Evolutionary conservation across 2,797 vertebrate genomes (phyloP), one percentile per base, ranked within the genome.

Genomic region (Pteropus rufus): DNA sequence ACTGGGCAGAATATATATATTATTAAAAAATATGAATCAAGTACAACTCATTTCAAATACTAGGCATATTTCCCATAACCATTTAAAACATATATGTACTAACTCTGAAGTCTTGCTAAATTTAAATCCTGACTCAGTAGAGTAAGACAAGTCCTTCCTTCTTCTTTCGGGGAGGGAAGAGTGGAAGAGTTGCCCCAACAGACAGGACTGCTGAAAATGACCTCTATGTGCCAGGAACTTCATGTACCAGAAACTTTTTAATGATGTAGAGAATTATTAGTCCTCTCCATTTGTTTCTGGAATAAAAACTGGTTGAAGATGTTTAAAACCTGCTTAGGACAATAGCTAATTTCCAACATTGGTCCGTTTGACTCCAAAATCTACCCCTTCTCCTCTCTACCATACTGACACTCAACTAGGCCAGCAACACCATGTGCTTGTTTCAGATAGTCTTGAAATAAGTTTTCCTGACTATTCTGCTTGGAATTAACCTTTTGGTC

Each of bases 61-160:
- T 91, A 90, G 67, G 31, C 54, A 93, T 34, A 83, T 34, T 87
- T 96, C 86, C 49, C 82, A 96, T 62, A 92, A 93, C 93, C 85
- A 90, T n/a, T 91, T 69, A 93, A 81, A 94, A 94, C 86, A 79
- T 82, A 23, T 83, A 88, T 21, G 8, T 69, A 93, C 39, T 46
- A 31, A 80, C 24, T 49, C 39, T 86, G 54, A 79, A 73, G 75
- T 81, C 89, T 85, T 84, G 70, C 86, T 96, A 95, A 95, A 96
- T 93, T 94, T 94, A 97, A 97, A 89, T 46, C 69, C 56, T 83
- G 81, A 95, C 86, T 84, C 70, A 80, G 23, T n/a, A 41, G 34
- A 91, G 41, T 44, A 87, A 88, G 92, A 87, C 70, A 91, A 91
- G 70, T 67, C 58, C 46, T 93, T 76, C 54, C 91, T 91, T 86